Evolutionary conservation across 2,888 invertebrate genomes (phyloP), one percentile per base, ranked within the genome.

Genomic region (Eucriotettix oculatus): DNA sequence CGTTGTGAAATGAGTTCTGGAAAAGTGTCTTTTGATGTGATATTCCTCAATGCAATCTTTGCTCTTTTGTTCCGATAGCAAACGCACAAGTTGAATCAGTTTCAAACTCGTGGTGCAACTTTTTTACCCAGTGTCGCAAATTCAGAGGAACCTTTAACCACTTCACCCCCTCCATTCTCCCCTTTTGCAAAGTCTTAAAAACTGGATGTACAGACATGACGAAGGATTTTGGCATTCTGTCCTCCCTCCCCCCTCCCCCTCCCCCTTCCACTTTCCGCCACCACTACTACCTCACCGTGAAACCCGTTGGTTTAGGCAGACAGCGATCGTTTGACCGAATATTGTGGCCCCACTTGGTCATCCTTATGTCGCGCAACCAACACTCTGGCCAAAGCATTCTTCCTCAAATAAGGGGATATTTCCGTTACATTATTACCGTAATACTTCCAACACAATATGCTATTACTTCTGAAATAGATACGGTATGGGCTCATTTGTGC

Each of bases 61-160:
- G 58, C 59, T 61, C 61, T 61, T 61, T 61, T 61, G 61, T 61
- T 61, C 58, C 52, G 40, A 53, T 40, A 43, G 57, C 42, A 57
- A 52, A 55, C 16, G 55, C 55, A 42, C n/a, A 42, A 61, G 56
- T 59, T 59, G 58, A 58, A 58, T 60, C 62, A 53, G 60, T 58
- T 60, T 62, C 48, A 78, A 78, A 78, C 76, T 78, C 76, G 78
- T 76, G 77, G 78, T 78, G 78, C 79, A 77, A 77, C 79, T 79
- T 79, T 55, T 79, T 79, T 78, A 78, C 78, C 76, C 77, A 76
- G 76, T 77, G 74, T 77, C 76, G 78, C 78, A 76, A 78, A 79
- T 78, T 78, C 79, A 78, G 78, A 78, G 78, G 77, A 76, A 77
- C 75, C 75, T 75, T 68, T 66, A 65, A 65, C 41, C 54, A 52